Percentiles rank a stretch among this genome's conserved stretches.
Evolutionary conservation across 2,888 invertebrate genomes (phyloP).

Genomic region (Arrhopalites spinosus): DNA sequence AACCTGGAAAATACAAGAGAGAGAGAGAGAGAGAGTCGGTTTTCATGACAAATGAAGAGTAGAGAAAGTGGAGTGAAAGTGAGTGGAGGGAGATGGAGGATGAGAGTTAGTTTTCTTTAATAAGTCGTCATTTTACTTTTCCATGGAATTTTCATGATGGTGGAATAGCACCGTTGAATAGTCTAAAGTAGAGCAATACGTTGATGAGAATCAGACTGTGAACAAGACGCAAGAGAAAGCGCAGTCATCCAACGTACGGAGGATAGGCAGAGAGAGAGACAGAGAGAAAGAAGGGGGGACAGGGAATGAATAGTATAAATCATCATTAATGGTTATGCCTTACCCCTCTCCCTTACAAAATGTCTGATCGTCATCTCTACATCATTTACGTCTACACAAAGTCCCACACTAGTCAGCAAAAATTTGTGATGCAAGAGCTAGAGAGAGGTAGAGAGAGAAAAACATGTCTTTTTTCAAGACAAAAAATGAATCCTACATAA

Average conservation of each 20-base stretch:
- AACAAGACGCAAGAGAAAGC: background rate
- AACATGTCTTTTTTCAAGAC: no score
- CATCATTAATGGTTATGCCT: conserved; percentile 55
- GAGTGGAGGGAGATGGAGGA: background rate
- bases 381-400: background rate
- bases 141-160: no score
- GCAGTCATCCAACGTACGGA: background rate
- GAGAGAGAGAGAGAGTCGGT: no score
- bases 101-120: background rate
- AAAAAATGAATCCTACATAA: no score
- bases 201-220: conserved; percentile 3
- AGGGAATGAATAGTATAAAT: conserved; percentile 53
- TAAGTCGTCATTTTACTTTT: no score
- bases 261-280: background rate
- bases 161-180: no score
- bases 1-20: no score
- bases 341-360: conserved; percentile 31
- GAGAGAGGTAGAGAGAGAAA: no score
- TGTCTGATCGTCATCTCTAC: conserved; percentile 30
- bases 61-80: background rate
- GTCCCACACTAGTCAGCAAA: background rate
- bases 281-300: background rate
- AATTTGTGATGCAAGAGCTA: no score
- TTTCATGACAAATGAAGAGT: background rate
- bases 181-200: background rate